Base-by-base conservation (phyloP, 2,113 vertebrate species). In the Channa maculata region DNA sequence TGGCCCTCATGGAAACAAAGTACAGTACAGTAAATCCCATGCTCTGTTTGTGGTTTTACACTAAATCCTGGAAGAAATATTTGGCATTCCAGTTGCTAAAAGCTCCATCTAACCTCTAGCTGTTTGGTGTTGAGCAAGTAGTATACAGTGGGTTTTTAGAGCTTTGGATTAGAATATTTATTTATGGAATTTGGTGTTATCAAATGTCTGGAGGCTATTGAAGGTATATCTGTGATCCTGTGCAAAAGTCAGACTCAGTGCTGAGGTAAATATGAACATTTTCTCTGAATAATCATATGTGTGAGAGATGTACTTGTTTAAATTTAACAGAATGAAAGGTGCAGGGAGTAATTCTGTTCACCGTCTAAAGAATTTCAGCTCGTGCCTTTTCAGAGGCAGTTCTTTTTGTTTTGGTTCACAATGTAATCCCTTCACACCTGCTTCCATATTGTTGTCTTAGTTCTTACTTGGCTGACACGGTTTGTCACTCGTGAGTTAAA, bases 351-450 rank as follows among this genome's bases (percentile, higher is more conserved):
- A 12, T 58, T 60, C 54, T 53, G 38, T 68, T 75, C 54, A 10
- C 55, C 60, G 80, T 78, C 44, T 6, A 38, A 57, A 39, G 8
- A 52, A 60, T 43, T 34, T 8, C 45, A 82, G 44, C 37, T 39
- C 11, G 9, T 45, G 38, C 37, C 49, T 74, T 69, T 63, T 72
- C 51, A 54, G 49, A 52, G 11, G 39, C 51, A 38, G 5, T 43
- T 72, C 1, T 51, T 77, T 75, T 64, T 68, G 5, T 66, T 71
- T 72, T n/a, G 15, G 3, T 46, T 71, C 53, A 52, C 78, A 63
- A 84, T 74, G 61, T 74, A 65, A 79, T 86, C 51, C 75, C 52
- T 79, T 70, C 68, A 77, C 68, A 77, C 77, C 67, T 79, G 37
- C 78, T 41, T 68, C 52, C 60, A 34, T 70, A 66, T 73, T 86